Conservation (phyloP, 2,797 vertebrate genomes). For the Eurystomus glaucurus region DNA sequence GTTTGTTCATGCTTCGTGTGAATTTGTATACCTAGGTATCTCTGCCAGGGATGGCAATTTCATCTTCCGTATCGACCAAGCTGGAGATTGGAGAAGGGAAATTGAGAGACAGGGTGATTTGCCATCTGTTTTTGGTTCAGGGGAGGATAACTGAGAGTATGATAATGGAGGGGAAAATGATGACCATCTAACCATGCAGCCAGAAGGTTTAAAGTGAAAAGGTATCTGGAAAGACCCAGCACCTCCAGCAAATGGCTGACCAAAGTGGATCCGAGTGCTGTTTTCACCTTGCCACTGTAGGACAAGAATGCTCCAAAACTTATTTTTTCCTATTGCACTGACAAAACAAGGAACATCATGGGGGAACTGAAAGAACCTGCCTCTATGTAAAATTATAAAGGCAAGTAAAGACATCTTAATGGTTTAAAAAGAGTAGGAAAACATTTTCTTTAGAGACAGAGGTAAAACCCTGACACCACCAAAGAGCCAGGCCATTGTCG, state of each 20-base stretch:
- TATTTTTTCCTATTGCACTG: background rate
- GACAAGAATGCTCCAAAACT: background rate
- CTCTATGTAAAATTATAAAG: background rate
- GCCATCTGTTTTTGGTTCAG: background rate
- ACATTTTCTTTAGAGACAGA: background rate
- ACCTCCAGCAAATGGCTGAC: background rate
- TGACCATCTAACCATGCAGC: background rate
- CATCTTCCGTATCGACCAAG: background rate
- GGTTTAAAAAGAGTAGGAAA: background rate
- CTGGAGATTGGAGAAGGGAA: fast-evolving
- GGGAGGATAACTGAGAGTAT: background rate
- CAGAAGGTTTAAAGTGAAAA: background rate
- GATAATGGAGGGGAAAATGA: background rate
- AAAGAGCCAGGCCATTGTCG: background rate
- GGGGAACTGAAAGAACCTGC: background rate
- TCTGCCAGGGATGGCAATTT: background rate
- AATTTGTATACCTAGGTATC: background rate
- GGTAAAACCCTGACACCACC: background rate
- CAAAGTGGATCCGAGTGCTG: background rate
- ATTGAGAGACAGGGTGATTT: background rate
- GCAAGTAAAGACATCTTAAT: background rate
- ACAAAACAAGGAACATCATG: background rate
- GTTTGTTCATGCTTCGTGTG: background rate
- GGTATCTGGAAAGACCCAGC: background rate
- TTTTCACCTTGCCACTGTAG: background rate